Evolutionary conservation across 2,888 invertebrate species (phyloP).

Genomic region (Thecocarcelia acutangulata): DNA sequence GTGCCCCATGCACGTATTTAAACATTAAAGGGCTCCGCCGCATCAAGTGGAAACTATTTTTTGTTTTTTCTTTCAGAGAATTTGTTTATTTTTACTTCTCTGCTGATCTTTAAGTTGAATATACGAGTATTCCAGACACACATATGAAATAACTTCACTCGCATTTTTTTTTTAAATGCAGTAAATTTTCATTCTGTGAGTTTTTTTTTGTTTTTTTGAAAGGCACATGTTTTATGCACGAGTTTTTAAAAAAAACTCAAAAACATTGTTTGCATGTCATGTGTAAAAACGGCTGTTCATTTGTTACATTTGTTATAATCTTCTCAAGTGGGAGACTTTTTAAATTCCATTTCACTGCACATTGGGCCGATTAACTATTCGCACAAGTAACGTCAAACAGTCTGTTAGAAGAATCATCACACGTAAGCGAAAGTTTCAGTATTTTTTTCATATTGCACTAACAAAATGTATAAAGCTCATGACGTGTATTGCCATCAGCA

Average conservation of each 20-base stretch:
- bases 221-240: conserved; percentile 48
- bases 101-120: conserved; percentile 22
- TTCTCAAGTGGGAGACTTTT: conserved; percentile 7
- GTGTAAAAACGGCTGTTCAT: conserved; percentile 9
- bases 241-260: conserved; percentile 9
- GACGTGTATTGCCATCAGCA: too few relatives aligned
- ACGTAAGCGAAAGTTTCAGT: too few relatives aligned
- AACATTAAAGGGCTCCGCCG: conserved; percentile 47
- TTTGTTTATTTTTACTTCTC: neutral
- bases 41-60: conserved; percentile 48
- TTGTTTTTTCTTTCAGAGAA: neutral
- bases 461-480: too few relatives aligned
- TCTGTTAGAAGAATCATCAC: too few relatives aligned
- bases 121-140: neutral
- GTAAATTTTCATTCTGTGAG: neutral
- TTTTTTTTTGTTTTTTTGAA: conserved; percentile 10
- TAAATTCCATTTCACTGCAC: too few relatives aligned
- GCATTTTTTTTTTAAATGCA: neutral
- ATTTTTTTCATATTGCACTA: too few relatives aligned
- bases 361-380: too few relatives aligned
- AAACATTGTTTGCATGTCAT: conserved; percentile 30
- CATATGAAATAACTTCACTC: neutral
- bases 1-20: neutral
- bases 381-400: too few relatives aligned
- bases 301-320: neutral